Percentiles rank a stretch among this genome's conserved stretches.
Evolutionary conservation across 2,113 vertebrate genomes (phyloP).

Genomic region (Apistogramma diplotaenia): DNA sequence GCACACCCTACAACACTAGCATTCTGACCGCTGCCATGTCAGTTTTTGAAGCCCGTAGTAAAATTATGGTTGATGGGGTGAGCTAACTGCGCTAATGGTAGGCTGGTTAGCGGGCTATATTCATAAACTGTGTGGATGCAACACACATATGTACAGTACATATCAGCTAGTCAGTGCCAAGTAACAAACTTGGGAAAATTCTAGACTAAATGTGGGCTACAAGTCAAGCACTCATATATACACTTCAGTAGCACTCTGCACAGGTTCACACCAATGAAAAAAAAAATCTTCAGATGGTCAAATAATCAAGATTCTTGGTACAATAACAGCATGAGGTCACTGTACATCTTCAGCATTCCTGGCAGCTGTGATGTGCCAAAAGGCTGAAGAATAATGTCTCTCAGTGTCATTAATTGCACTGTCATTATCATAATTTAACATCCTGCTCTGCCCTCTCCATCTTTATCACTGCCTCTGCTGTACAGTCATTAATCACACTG

Average conservation of each 20-base stretch:
- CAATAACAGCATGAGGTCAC: conserved; percentile 16
- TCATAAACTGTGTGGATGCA: neutral
- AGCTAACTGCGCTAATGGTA: neutral
- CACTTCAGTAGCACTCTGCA: neutral
- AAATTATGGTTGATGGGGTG: neutral
- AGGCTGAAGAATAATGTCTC: conserved; percentile 50
- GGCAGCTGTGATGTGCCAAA: conserved; percentile 43
- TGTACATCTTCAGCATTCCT: conserved; percentile 1
- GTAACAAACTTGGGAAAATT: neutral
- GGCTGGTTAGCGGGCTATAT: neutral
- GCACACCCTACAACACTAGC: neutral
- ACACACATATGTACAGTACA: too few species aligned
- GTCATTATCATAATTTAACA: conserved; percentile 71
- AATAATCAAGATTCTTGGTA: neutral
- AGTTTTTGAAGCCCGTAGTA: rapidly evolving
- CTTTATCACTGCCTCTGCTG: conserved; percentile 53
- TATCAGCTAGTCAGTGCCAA: neutral
- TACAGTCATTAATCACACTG: conserved; percentile 51
- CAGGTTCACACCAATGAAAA: neutral
- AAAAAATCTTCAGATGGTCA: neutral
- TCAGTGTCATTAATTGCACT: conserved; percentile 60
- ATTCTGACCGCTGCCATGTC: neutral
- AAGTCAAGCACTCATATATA: neutral
- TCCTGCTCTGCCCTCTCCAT: conserved; percentile 56
- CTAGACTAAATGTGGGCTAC: too few species aligned